A percentile compares a stretch with the other conserved stretches of the same genome.
Evolutionary conservation across 2,113 vertebrate genomes (phyloP).

Genomic region (Gallinago media): DNA sequence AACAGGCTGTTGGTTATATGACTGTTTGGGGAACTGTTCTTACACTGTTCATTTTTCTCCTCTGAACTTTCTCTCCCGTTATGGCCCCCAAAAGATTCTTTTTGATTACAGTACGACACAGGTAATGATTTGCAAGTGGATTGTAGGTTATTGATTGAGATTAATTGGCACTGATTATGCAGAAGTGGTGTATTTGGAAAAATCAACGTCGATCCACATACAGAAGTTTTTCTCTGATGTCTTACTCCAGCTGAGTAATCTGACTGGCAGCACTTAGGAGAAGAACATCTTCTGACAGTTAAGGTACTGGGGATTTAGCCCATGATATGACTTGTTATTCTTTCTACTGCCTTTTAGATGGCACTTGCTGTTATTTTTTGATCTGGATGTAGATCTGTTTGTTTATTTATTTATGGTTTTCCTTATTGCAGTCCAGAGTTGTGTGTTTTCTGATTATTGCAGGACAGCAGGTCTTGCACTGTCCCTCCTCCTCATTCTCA

Average conservation of each 20-base stretch:
- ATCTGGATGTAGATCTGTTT: background rate
- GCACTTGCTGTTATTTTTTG: background rate
- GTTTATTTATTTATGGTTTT: background rate
- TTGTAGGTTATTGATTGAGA: background rate
- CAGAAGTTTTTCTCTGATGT: background rate
- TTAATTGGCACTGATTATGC: background rate
- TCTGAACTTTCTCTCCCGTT: background rate
- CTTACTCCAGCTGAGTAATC: background rate
- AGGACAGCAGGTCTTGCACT: background rate
- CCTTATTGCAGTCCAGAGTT: background rate
- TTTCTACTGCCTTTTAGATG: background rate
- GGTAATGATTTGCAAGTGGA: rapidly evolving
- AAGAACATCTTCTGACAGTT: background rate
- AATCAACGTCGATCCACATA: background rate
- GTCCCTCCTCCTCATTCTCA: background rate
- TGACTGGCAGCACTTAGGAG: background rate
- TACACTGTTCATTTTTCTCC: background rate
- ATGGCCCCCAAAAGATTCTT: background rate
- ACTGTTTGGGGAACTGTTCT: background rate
- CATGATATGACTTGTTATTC: background rate
- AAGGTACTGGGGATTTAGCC: background rate
- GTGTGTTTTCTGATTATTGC: background rate
- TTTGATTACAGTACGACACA: background rate
- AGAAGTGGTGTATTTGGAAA: background rate
- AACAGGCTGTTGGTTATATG: constrained; percentile 22